phyloP scores from a whole-genome alignment of 2,113 vertebrate genomes.

The Chamaea fasciata region DNA sequence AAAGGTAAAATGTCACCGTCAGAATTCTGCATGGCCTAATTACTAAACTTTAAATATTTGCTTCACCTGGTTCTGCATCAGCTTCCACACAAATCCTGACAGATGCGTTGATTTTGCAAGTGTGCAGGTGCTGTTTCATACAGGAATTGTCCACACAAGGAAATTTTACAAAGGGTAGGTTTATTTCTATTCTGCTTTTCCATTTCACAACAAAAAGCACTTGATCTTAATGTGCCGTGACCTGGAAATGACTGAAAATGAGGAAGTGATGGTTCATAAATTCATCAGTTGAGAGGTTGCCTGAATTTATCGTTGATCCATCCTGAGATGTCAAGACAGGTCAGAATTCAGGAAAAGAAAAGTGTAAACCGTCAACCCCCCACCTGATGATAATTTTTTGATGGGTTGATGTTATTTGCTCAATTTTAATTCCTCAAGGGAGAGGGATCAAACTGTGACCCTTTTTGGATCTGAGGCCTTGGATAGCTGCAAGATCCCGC shows the following conservation, averaged over 20 bases:
- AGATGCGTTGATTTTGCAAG: rapidly evolving
- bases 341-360: not conserved
- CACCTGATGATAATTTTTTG: not conserved
- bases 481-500: not conserved
- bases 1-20: not conserved
- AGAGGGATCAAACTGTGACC: not conserved
- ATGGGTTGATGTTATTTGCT: not conserved
- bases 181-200: constrained; percentile 13
- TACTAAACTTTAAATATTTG: not conserved
- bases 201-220: not conserved
- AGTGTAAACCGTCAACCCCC: not conserved
- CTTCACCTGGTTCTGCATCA: not conserved
- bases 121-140: not conserved
- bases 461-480: not conserved
- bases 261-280: not conserved
- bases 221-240: not conserved
- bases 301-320: not conserved
- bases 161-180: not conserved
- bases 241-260: not conserved
- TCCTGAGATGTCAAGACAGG: not conserved
- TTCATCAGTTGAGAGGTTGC: not conserved
- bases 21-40: not conserved
- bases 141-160: not conserved
- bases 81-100: not conserved
- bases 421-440: not conserved